These are phyloP conservation scores for Craniophora ligustri DNA, from an alignment of 2,888 invertebrate species.

Conservation along the genomic window DNA sequence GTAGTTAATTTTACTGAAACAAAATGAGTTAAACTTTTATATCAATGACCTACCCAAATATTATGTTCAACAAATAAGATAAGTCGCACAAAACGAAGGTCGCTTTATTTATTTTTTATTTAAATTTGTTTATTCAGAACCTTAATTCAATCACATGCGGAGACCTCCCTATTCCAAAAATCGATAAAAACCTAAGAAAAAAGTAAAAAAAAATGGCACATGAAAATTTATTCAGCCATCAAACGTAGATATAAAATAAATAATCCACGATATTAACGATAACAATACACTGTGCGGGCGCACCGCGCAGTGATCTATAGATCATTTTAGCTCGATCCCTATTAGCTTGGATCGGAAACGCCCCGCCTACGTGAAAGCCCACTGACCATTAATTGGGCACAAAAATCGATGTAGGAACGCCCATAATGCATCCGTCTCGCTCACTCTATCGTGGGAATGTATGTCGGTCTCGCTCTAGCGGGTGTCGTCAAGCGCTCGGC, in stretches of 20 bases:
- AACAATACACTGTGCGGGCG: conserved; percentile 82
- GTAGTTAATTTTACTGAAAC: too few relatives aligned
- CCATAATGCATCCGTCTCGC: conserved; percentile 67
- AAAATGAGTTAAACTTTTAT: too few relatives aligned
- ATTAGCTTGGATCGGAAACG: conserved; percentile 81
- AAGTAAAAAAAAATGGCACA: conserved; percentile 68
- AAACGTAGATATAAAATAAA: conserved; percentile 82
- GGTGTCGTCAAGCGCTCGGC: conserved; percentile 64
- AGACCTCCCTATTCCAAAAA: conserved; percentile 62
- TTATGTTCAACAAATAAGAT: too few relatives aligned
- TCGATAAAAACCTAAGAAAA: conserved; percentile 48
- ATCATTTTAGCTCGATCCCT: conserved; percentile 86
- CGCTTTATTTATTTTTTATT: background rate
- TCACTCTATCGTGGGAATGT: conserved; percentile 43
- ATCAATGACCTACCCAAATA: too few relatives aligned
- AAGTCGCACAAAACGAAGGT: too few relatives aligned
- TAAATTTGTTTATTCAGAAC: background rate
- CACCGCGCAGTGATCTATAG: conserved; percentile 83
- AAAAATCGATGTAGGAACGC: conserved; percentile 81
- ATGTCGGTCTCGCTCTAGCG: conserved; percentile 59
- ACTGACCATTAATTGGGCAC: conserved; percentile 87
- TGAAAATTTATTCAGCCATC: conserved; percentile 81
- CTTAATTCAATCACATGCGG: conserved; percentile 22
- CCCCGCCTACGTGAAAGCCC: conserved; percentile 85
- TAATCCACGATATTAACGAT: conserved; percentile 82